Evolutionary conservation across 2,113 vertebrate genomes (phyloP), one percentile per base, ranked within the genome.

Genomic region (Ibidorhyncha struthersii): DNA sequence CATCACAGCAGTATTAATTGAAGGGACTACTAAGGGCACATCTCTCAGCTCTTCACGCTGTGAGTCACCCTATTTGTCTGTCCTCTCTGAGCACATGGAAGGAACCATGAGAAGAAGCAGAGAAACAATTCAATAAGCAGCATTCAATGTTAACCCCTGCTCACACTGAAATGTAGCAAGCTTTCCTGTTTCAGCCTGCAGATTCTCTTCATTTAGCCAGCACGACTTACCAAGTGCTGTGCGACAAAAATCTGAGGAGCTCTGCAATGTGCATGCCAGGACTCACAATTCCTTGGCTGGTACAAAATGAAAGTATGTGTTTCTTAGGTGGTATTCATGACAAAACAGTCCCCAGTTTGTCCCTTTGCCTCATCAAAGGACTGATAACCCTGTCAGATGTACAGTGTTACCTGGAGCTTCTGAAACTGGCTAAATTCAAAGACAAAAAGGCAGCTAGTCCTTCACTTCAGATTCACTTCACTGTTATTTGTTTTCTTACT

Each of bases 221-320:
- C 12, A 59, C 12, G 41, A 7, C 8, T 73, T 36, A 38, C 7
- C 7, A 32, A 20, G 18, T 0, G 0, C 11, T n/a, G 7, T 16
- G 19, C 6, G 66, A 16, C 15, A 32, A 80, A 55, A 3, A 32
- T 3, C 26, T 43, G 38, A 63, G 16, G 16, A 40, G 30, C 26
- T 83, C 25, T 82, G 41, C 32, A 47, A 10, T 1, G 6, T 34
- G 18, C 2, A 4, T n/a, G 7, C 8, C 2, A 7, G 16, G 23
- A 30, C 7, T 67, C 8, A 53, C 3, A 2, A 45, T 27, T 84
- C 4, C 4, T 16, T 79, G 62, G 4, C 22, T 82, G 10, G 12
- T 65, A 55, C 15, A 77, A 29, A 78, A 40, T 2, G 14, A 6
- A 65, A n/a, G 38, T 17, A 8, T 5, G 4, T 49, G 34, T 41